Conservation (phyloP, 2,888 invertebrate species). For the Pandemis corylana region DNA sequence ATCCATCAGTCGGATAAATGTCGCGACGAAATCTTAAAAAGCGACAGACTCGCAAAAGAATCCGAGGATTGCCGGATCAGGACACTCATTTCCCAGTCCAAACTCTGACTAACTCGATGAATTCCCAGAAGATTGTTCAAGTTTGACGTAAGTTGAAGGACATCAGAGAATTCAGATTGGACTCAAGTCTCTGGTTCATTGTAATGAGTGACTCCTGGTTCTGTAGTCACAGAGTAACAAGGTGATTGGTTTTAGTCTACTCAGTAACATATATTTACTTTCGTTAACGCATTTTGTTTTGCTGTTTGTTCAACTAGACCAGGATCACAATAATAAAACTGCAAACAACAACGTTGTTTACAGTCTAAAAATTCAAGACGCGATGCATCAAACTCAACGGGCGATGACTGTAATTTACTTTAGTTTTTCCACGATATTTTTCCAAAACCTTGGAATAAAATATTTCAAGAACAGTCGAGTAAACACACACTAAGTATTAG, state of each 20-base stretch:
- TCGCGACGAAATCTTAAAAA: background rate
- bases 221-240: too few species aligned
- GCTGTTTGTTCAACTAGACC: background rate
- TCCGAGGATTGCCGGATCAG: conserved; percentile 1
- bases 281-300: background rate
- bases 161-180: conserved; percentile 20
- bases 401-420: background rate
- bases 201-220: background rate
- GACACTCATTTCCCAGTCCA: conserved; percentile 16
- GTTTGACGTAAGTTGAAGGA: conserved; percentile 30
- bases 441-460: background rate
- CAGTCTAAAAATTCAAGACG: background rate
- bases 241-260: too few species aligned
- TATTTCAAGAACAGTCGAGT: background rate
- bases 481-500: background rate
- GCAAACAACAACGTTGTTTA: conserved; percentile 1
- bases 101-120: conserved; percentile 13
- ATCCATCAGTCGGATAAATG: conserved; percentile 9
- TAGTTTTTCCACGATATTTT: background rate
- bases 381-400: background rate
- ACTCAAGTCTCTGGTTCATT: conserved; percentile 8
- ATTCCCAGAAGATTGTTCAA: conserved; percentile 32
- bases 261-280: background rate
- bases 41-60: background rate
- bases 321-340: background rate